Percentiles rank a stretch among this genome's conserved stretches.
These are phyloP conservation scores for Nemoura dubitans DNA, from an alignment of 2,888 invertebrate species.

Conservation along the genomic window DNA sequence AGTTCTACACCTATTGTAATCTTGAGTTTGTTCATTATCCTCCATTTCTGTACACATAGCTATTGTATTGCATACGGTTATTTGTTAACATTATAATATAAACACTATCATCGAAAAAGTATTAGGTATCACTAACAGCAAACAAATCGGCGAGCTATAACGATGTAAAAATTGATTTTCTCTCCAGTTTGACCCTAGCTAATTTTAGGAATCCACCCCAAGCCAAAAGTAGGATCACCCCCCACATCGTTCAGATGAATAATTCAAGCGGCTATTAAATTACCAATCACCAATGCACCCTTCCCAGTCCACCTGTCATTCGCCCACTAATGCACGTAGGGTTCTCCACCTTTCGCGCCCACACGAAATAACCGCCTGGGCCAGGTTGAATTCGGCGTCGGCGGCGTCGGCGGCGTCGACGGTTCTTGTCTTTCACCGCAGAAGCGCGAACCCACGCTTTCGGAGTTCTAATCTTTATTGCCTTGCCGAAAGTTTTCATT, in stretches of 20 bases:
- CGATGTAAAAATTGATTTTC: conserved; percentile 7
- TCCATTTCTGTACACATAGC: too few species aligned
- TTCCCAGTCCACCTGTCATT: background rate
- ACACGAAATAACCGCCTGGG: background rate
- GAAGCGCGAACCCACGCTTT: background rate
- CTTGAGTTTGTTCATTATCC: too few species aligned
- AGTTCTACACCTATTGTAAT: too few species aligned
- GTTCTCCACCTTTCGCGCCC: too few species aligned
- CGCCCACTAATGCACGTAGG: background rate
- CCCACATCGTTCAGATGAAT: background rate
- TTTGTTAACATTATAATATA: too few species aligned
- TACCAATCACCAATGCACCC: background rate
- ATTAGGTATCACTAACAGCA: background rate
- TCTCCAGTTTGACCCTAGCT: background rate
- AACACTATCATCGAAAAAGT: background rate
- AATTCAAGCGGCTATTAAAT: background rate
- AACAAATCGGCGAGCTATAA: background rate
- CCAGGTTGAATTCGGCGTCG: too few species aligned
- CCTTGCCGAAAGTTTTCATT: background rate
- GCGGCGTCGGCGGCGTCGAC: too few species aligned
- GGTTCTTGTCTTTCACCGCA: background rate
- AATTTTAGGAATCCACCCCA: background rate
- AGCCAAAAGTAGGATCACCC: background rate
- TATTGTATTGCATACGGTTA: too few species aligned
- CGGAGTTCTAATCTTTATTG: background rate